Base-by-base conservation (phyloP, 2,888 invertebrate genomes). In the Alitta virens region DNA sequence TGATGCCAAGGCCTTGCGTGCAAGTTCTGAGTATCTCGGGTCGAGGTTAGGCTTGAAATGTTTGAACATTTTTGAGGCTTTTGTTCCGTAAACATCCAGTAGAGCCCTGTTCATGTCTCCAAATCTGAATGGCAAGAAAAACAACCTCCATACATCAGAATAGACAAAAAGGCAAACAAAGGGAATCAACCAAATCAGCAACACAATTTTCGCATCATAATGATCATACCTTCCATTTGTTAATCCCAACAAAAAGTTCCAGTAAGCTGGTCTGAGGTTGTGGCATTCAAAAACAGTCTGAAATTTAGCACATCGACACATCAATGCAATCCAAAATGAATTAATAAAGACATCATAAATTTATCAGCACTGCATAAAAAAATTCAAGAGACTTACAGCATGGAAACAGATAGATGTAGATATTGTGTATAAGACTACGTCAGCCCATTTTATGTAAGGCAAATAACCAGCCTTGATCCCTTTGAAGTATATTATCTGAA, bases 391-490 rank as follows among this genome's bases (percentile, higher is more conserved):
- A 77, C 79, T 74, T 71, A 79, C 80, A 5, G 88, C 88, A 81
- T 91, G 91, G 78, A 91, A 91, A 42, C 91, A 85, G 65, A 89
- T 83, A 14, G 90, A 89, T 2, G 91, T 91, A 69, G 90, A 89
- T 65, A 90, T 83, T 67, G 90, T 87, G 78, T 92, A 92, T 33
- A 92, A 82, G 62, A 90, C 83, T 53, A 89, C 84, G 60, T 87
- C 87, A 69, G 90, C 91, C 72, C 88, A 86, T 42, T 88, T 88
- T 33, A 91, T 83, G 73, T 86, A 85, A 16, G 91, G 90, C 56
- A 91, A 75, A 56, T 85, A 78, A 53, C 88, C 88, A 61, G 84
- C 85, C 38, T 88, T 86, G 42, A 88, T 87, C n/a, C 89, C 89
- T 65, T 87, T 85, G 69, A 86, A 87, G 83, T 90, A 91, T n/a